Evolutionary conservation across 2,888 invertebrate genomes (phyloP).

Genomic region (Epistrophella euchroma): DNA sequence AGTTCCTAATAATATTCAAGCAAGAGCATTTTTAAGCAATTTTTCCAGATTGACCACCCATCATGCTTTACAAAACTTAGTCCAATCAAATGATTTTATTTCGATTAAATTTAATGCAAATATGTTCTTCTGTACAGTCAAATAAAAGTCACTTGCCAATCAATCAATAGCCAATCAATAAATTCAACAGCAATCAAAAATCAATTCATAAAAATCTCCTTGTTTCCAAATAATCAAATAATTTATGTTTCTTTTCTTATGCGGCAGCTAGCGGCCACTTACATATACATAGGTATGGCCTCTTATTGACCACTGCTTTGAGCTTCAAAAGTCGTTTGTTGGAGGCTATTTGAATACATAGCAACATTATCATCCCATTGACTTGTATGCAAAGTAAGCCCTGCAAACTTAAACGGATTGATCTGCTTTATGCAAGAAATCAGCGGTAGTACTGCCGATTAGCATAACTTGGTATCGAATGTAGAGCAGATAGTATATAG

Average conservation of each 20-base stretch:
- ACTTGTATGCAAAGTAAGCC: slow-evolving; percentile 51
- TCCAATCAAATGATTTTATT: neutral
- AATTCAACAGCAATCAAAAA: slow-evolving; percentile 75
- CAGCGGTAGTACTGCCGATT: slow-evolving; percentile 48
- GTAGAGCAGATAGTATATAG: slow-evolving; percentile 53
- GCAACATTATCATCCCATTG: slow-evolving; percentile 56
- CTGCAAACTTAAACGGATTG: slow-evolving; percentile 9
- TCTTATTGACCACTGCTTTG: neutral
- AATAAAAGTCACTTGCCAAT: slow-evolving; percentile 70
- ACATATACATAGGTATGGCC: neutral
- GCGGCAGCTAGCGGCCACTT: neutral
- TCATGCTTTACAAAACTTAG: neutral
- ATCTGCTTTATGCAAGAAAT: slow-evolving; percentile 50
- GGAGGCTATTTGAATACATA: slow-evolving; percentile 51
- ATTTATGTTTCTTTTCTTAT: slow-evolving; percentile 38
- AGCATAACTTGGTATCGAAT: slow-evolving; percentile 63
- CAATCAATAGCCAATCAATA: slow-evolving; percentile 70
- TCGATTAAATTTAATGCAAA: slow-evolving; percentile 38
- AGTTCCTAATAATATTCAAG: neutral
- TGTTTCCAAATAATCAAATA: slow-evolving; percentile 59
- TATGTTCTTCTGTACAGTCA: slow-evolving; percentile 23
- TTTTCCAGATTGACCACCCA: slow-evolving; percentile 10
- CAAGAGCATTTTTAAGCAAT: neutral
- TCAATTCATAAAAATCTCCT: slow-evolving; percentile 75
- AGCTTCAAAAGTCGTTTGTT: neutral